Conservation (phyloP, 1,140 invertebrate species). For the Drosophila auraria region DNA sequence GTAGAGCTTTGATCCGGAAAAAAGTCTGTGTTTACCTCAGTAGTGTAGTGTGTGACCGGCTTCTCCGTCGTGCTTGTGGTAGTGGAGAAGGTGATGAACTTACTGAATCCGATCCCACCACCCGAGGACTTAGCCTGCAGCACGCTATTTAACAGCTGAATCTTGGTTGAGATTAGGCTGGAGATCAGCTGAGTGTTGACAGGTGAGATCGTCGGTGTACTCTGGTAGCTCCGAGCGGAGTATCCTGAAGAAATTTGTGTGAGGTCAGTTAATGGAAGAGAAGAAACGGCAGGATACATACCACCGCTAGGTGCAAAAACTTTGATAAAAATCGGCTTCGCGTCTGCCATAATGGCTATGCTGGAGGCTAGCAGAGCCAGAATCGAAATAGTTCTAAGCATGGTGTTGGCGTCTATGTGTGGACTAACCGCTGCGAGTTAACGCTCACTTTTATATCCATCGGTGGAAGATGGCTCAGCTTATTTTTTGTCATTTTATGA, state of each 20-base stretch:
- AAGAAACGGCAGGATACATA: conserved; percentile 23
- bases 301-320: conserved; percentile 57
- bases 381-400: conserved; percentile 60
- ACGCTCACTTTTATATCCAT: conserved; percentile 63
- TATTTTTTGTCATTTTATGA: conserved; percentile 50
- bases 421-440: conserved; percentile 50
- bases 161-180: conserved; percentile 50
- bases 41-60: conserved; percentile 51
- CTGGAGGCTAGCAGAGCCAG: conserved; percentile 46
- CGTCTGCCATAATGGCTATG: conserved; percentile 35
- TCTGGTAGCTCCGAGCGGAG: conserved; percentile 21
- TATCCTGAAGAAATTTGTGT: conserved; percentile 30
- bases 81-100: conserved; percentile 33
- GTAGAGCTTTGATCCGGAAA: conserved; percentile 62
- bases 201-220: conserved; percentile 40
- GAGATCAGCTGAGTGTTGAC: conserved; percentile 57
- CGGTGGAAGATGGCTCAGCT: conserved; percentile 40
- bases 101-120: conserved; percentile 55
- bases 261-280: background rate
- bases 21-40: conserved; percentile 77
- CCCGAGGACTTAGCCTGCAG: conserved; percentile 57
- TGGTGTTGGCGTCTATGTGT: conserved; percentile 44
- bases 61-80: conserved; percentile 51
- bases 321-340: conserved; percentile 62
- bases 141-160: conserved; percentile 53